These are phyloP conservation scores for Turdus rufiventris DNA, from an alignment of 2,113 vertebrate species.

Conservation along the genomic window DNA sequence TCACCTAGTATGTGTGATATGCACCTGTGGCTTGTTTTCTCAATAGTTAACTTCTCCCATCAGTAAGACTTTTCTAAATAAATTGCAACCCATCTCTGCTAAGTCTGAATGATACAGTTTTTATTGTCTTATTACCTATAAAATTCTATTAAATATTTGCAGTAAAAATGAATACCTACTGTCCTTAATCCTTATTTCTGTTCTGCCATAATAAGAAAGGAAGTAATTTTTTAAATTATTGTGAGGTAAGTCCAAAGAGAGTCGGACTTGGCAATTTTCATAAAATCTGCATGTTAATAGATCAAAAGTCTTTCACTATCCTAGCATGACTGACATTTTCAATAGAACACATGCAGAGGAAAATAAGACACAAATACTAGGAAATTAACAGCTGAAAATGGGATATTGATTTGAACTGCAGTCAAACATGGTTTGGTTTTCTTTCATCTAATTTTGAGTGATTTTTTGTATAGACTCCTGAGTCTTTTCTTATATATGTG, in stretches of 20 bases:
- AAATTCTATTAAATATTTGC: not conserved
- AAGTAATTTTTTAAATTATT: not conserved
- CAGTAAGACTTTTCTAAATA: not conserved
- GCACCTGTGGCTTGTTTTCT: not conserved
- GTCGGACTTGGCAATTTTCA: not conserved
- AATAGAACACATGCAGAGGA: constrained; percentile 13
- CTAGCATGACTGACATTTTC: not conserved
- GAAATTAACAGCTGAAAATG: constrained; percentile 53
- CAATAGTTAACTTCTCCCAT: not conserved
- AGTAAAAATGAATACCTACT: not conserved
- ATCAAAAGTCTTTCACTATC: not conserved
- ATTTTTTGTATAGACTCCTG: not conserved
- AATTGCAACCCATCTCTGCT: not conserved
- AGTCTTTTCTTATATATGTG: not conserved
- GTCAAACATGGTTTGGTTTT: constrained; percentile 3
- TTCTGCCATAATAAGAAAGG: not conserved
- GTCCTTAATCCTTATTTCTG: not conserved
- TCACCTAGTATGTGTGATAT: not conserved
- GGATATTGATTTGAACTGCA: constrained; percentile 46
- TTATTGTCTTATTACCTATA: not conserved
- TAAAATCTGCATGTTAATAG: constrained; percentile 26
- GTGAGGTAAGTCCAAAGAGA: not conserved
- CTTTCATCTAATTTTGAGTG: not conserved
- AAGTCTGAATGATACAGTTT: not conserved
- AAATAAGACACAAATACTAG: constrained; percentile 15